phyloP scores from a whole-genome alignment of 23 tunicate genomes.

The Ascidia mentula region DNA sequence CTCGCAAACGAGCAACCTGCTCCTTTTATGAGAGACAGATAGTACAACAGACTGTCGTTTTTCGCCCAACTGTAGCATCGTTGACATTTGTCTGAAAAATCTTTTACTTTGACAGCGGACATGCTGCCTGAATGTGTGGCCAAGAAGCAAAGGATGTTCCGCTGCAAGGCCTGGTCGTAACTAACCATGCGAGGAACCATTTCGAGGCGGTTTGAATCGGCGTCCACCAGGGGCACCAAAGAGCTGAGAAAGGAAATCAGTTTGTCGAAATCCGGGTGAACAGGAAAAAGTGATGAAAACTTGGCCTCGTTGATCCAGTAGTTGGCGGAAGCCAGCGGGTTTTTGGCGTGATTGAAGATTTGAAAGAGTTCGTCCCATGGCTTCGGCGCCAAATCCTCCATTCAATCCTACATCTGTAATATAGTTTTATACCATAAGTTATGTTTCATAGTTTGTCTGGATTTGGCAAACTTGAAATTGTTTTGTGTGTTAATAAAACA shows the following conservation, averaged over 20 bases:
- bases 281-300: neutral
- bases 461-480: too few species aligned
- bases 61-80: neutral
- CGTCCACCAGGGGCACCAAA: neutral
- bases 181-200: neutral
- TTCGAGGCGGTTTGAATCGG: neutral
- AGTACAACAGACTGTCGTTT: neutral
- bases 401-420: neutral
- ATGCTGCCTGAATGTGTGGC: neutral
- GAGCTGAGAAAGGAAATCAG: neutral
- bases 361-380: conserved; percentile 8
- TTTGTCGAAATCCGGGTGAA: neutral
- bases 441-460: too few species aligned
- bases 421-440: too few species aligned
- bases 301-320: conserved; percentile 6
- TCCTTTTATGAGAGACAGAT: neutral
- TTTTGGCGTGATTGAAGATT: neutral
- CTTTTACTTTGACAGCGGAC: neutral
- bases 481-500: too few species aligned
- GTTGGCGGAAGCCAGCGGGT: neutral
- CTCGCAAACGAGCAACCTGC: neutral
- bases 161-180: neutral
- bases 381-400: conserved; percentile 1
- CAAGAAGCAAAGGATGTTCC: neutral
- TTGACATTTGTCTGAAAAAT: neutral